Evolutionary conservation across 2,888 invertebrate species (phyloP).

Genomic region (Mythimna lalbum): DNA sequence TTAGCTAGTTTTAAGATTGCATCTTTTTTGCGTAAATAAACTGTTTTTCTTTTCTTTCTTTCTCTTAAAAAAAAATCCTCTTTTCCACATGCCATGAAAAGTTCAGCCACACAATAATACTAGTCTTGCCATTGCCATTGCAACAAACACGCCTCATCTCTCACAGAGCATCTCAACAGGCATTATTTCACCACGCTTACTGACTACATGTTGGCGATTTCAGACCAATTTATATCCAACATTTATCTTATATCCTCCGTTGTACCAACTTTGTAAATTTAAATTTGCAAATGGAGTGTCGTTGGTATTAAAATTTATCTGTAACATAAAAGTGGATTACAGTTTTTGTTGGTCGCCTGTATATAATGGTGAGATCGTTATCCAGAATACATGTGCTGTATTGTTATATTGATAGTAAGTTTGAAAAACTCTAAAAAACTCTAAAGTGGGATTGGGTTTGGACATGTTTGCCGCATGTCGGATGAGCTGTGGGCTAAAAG

Average conservation of each 20-base stretch:
- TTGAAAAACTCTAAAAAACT: no score
- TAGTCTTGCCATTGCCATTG: background rate
- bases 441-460: no score
- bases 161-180: background rate
- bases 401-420: slow-evolving; percentile 39
- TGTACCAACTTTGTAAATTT: slow-evolving; percentile 42
- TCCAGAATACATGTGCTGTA: slow-evolving; percentile 23
- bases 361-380: slow-evolving; percentile 47
- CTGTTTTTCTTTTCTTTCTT: no score
- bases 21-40: no score
- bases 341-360: slow-evolving; percentile 47
- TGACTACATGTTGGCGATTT: slow-evolving; percentile 10
- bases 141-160: background rate
- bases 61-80: no score
- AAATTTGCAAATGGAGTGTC: slow-evolving; percentile 50
- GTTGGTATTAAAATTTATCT: slow-evolving; percentile 56
- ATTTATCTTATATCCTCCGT: slow-evolving; percentile 39
- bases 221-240: slow-evolving; percentile 34
- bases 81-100: background rate
- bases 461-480: no score
- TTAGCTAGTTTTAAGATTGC: no score
- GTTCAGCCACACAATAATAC: background rate
- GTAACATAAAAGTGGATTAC: slow-evolving; percentile 57
- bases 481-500: no score
- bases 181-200: slow-evolving; percentile 6